Evolutionary conservation across 2,113 vertebrate genomes (phyloP).

Genomic region (Turnix velox): DNA sequence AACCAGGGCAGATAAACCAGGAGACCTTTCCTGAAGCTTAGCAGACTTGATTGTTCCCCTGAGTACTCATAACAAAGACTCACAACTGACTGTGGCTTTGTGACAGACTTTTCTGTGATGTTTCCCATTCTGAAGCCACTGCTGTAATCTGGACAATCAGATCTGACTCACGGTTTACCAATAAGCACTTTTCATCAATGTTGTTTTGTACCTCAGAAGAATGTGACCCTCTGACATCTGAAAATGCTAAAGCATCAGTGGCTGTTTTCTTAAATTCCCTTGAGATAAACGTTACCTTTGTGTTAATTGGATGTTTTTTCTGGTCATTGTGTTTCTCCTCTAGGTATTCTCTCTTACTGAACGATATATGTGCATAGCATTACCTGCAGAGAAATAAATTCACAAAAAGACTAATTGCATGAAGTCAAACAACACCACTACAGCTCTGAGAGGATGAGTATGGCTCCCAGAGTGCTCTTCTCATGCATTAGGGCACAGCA

Average conservation of each 20-base stretch:
- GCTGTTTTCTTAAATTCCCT: not conserved
- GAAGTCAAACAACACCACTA: not conserved
- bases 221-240: not conserved
- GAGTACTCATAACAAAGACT: not conserved
- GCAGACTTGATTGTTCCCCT: not conserved
- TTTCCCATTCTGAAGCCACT: not conserved
- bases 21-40: not conserved
- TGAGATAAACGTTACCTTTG: not conserved
- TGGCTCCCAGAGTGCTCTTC: accelerated
- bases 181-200: not conserved
- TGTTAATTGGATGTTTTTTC: not conserved
- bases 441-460: not conserved
- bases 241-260: not conserved
- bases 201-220: not conserved
- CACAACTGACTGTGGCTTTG: not conserved
- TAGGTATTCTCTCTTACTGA: not conserved
- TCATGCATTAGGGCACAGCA: not conserved
- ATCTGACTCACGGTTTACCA: not conserved
- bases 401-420: not conserved
- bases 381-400: not conserved
- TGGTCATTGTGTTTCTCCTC: not conserved
- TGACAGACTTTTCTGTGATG: not conserved
- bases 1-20: not conserved
- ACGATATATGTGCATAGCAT: not conserved
- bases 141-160: not conserved